Conservation (phyloP, 1,140 invertebrate genomes). For the Nebria ingens region DNA sequence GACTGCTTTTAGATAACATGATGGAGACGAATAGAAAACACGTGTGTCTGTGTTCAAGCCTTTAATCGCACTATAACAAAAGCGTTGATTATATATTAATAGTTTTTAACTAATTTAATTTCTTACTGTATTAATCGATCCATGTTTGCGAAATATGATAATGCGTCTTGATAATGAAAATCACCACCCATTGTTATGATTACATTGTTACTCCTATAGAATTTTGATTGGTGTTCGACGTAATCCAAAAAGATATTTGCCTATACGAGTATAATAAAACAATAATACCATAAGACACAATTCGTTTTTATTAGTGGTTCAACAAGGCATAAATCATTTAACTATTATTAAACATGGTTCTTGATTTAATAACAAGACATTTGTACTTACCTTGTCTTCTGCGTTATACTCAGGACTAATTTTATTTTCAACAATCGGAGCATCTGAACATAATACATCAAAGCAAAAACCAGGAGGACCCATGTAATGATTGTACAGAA, state of each 20-base stretch:
- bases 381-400: slow-evolving; percentile 33
- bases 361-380: slow-evolving; percentile 6
- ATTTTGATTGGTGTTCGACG: slow-evolving; percentile 20
- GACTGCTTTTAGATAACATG: slow-evolving; percentile 58
- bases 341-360: slow-evolving; percentile 6
- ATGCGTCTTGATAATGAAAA: slow-evolving; percentile 43
- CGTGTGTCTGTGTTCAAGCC: slow-evolving; percentile 41
- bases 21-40: slow-evolving; percentile 67
- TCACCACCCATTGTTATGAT: slow-evolving; percentile 29
- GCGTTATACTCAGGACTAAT: slow-evolving; percentile 41
- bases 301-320: slow-evolving; percentile 16
- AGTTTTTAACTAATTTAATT: slow-evolving; percentile 6
- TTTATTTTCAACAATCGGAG: slow-evolving; percentile 46
- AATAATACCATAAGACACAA: slow-evolving; percentile 12
- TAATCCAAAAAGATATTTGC: slow-evolving; percentile 39
- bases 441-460: slow-evolving; percentile 59
- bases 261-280: slow-evolving; percentile 29
- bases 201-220: slow-evolving; percentile 22
- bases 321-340: not conserved
- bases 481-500: slow-evolving; percentile 39
- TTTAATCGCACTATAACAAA: slow-evolving; percentile 24
- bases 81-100: not conserved
- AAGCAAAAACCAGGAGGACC: slow-evolving; percentile 65
- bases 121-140: slow-evolving; percentile 61
- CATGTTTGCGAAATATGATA: slow-evolving; percentile 53